Base-by-base conservation (phyloP, 2,888 invertebrate species). In the Tetropium fuscum region DNA sequence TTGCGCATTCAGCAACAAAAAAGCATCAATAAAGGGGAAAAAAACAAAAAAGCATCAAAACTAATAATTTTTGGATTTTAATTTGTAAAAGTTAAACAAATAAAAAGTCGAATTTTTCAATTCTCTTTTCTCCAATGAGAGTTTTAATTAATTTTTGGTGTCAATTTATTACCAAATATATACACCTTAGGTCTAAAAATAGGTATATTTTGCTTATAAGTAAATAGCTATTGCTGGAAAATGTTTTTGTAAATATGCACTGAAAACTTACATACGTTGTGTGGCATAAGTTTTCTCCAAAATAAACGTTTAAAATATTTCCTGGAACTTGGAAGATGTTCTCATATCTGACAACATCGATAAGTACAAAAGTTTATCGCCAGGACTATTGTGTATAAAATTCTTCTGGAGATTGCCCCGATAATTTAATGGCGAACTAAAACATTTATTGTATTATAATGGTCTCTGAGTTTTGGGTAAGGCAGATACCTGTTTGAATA, bases 391-490 rank as follows among this genome's bases (percentile, higher is more conserved):
- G 27, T 48, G 55, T 45, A 34, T 22, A 45, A 22, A 40, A 27
- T 22, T 25, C 25, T 11, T 13, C 27, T 38, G 8, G 11, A 56
- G 49, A 41, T 41, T 38, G 34, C 27, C 7, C 16, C 27, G 44
- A 57, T 57, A 57, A 51, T 56, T 56, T 49, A 55, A 11, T 41
- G 41, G 30, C 34, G 44, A 57, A 43, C 51, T 54, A 30, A 49
- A 44, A 55, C 44, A 55, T 43, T 59, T 58, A 43, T 36, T 32
- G 41, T 18, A 25, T 27, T 38, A 60, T 60, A 45, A 53, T 43
- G 43, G 55, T 27, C 22, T 34, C 7, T 27, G 13, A 47, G 48
- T 44, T 40, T 34, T n/a, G 44, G 54, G 18, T 43, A 30, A 18
- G 19, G 36, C 19, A 36, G 19, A 38, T 51, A 56, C 44, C 53